Base-by-base conservation (phyloP, 2,113 vertebrate species). In the Dasypus novemcinctus region DNA sequence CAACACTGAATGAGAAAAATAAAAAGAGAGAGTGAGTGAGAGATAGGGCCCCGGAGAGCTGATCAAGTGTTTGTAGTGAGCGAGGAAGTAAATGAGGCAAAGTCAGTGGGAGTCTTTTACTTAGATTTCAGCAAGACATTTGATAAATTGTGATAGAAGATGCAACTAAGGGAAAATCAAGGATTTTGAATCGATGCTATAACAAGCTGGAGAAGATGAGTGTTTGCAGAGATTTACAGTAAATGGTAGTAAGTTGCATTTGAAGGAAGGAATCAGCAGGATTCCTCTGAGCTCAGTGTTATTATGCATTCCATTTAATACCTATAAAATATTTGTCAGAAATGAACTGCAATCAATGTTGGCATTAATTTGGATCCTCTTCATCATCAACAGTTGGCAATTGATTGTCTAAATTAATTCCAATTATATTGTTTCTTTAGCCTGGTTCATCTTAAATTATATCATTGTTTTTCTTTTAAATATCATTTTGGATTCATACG, bases 281-380 rank as follows among this genome's bases (percentile, higher is more conserved):
- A 64, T 43, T 90, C 83, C 69, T 95, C 69, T 78, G 83, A 87
- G 41, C 66, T 84, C 64, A 61, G 4, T 38, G 23, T 23, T 96
- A n/a, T 87, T 95, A 81, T 52, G 36, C 27, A 90, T 95, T 91
- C 52, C 74, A 87, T 69, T 96, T 90, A 94, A 83, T 87, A 85
- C 7, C 18, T 64, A 41, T 94, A 69, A 96, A 94, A 83, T 87
- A 91, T 63, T 74, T 87, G 74, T 93, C 82, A 94, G n/a, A 87
- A 41, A 90, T 87, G 52, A 88, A 85, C 2, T 17, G 69, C 69
- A 76, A 63, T 90, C 41, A 38, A 5, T 91, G 52, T 57, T 82
- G 81, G 66, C 78, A 83, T 23, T 93, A 69, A 88, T 80, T 4
- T 94, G 63, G 93, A 43, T 38, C 36, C 27, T 86, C 33, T 13